These are phyloP conservation scores for Psettodes erumei DNA, from an alignment of 2,113 vertebrate species.

Conservation along the genomic window DNA sequence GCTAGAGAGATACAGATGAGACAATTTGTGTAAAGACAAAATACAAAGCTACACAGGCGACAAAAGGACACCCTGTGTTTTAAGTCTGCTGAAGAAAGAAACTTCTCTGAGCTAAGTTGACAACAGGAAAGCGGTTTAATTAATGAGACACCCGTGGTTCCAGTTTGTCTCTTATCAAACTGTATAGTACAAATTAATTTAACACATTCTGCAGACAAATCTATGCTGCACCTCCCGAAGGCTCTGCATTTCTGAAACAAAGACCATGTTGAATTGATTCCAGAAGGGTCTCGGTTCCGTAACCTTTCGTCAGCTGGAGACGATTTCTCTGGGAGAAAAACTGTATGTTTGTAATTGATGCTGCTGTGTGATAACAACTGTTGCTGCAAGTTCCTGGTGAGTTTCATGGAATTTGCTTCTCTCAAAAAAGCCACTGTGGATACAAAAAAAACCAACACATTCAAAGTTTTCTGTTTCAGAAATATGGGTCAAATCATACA, in stretches of 20 bases:
- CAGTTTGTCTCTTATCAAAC: slow-evolving; percentile 44
- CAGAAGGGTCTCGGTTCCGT: slow-evolving; percentile 19
- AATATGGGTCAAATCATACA: neutral
- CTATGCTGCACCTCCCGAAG: slow-evolving; percentile 53
- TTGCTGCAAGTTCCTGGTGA: neutral
- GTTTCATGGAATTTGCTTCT: neutral
- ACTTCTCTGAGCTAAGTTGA: slow-evolving; percentile 33
- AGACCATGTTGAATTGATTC: slow-evolving; percentile 42
- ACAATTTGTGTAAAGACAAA: neutral
- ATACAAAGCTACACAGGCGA: slow-evolving; percentile 2
- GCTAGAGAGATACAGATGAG: neutral
- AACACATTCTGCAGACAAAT: slow-evolving; percentile 55
- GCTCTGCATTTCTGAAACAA: slow-evolving; percentile 59
- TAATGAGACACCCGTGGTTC: slow-evolving; percentile 58
- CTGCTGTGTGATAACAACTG: neutral
- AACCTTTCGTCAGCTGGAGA: slow-evolving; percentile 43
- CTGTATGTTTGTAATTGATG: slow-evolving; percentile 18
- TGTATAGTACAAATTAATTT: slow-evolving; percentile 45
- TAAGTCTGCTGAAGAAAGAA: slow-evolving; percentile 13
- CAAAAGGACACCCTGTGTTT: slow-evolving; percentile 9
- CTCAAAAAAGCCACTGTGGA: no score
- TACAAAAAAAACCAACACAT: neutral
- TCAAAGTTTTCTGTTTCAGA: neutral
- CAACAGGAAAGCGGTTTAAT: slow-evolving; percentile 56
- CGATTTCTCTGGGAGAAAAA: neutral